Evolutionary conservation across 2,888 invertebrate genomes (phyloP).

Genomic region (Leptinotarsa peninsularis): DNA sequence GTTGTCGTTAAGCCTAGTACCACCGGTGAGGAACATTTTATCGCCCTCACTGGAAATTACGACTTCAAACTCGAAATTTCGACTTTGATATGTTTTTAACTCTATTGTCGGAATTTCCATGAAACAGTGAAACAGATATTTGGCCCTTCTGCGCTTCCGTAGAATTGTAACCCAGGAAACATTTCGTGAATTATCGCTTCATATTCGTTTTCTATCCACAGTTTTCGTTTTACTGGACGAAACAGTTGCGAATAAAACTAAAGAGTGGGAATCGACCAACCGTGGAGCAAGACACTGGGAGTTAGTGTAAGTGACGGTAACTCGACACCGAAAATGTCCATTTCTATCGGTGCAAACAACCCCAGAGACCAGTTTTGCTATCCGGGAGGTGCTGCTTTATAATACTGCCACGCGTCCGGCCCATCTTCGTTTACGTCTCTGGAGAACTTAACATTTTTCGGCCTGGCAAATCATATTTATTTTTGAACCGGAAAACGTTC

Average conservation of each 20-base stretch:
- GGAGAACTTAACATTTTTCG: slow-evolving; percentile 56
- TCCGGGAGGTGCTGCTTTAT: slow-evolving; percentile 55
- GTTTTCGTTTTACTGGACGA: too few species aligned
- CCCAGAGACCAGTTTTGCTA: slow-evolving; percentile 54
- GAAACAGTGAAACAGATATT: too few species aligned
- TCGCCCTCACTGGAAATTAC: too few species aligned
- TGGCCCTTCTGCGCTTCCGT: too few species aligned
- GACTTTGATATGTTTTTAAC: too few species aligned
- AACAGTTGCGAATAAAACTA: slow-evolving; percentile 18
- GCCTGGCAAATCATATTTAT: slow-evolving; percentile 59
- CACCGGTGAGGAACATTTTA: too few species aligned
- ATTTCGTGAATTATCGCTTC: too few species aligned
- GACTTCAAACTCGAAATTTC: too few species aligned
- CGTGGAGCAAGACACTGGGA: slow-evolving; percentile 60
- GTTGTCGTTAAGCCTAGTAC: too few species aligned
- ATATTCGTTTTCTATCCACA: too few species aligned
- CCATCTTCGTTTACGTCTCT: slow-evolving; percentile 61
- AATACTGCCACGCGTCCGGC: slow-evolving; percentile 60
- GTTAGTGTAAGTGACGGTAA: slow-evolving; percentile 64
- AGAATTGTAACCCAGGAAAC: too few species aligned
- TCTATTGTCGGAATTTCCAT: too few species aligned
- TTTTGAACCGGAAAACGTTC: slow-evolving; percentile 51
- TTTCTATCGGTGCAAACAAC: slow-evolving; percentile 50
- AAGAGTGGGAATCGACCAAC: slow-evolving; percentile 36
- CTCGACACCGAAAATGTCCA: slow-evolving; percentile 65